phyloP scores from a whole-genome alignment of 2,888 invertebrate species.

The Augiades crinisus region DNA sequence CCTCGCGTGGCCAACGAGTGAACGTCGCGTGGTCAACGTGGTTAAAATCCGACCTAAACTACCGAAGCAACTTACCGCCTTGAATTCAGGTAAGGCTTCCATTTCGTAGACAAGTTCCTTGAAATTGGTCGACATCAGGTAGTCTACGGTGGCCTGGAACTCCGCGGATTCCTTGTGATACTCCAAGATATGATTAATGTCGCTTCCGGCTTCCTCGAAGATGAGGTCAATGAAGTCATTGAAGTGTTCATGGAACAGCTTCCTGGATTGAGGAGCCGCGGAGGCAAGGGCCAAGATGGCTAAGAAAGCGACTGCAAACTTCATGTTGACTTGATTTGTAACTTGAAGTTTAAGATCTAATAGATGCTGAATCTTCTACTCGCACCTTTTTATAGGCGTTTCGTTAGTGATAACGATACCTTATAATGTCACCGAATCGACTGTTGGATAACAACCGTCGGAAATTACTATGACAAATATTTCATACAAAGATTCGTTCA shows the following conservation, averaged over 20 bases:
- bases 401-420: neutral
- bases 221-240: constrained; percentile 56
- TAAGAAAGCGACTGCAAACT: constrained; percentile 44
- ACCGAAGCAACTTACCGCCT: constrained; percentile 58
- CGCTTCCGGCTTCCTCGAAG: constrained; percentile 39
- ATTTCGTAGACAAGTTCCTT: constrained; percentile 55
- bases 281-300: constrained; percentile 45
- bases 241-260: constrained; percentile 60
- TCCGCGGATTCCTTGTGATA: constrained; percentile 55
- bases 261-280: constrained; percentile 54
- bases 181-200: constrained; percentile 39
- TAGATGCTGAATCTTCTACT: constrained; percentile 7
- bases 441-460: neutral
- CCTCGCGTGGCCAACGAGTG: too few species aligned
- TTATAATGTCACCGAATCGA: neutral
- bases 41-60: too few species aligned
- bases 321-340: constrained; percentile 44
- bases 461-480: neutral
- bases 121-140: constrained; percentile 50
- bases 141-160: constrained; percentile 45
- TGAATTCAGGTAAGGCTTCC: constrained; percentile 60
- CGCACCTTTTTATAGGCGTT: constrained; percentile 5
- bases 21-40: too few species aligned
- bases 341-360: constrained; percentile 33
- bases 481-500: too few species aligned